Evolutionary conservation across 1,140 invertebrate species (phyloP), one percentile per base, ranked within the genome.

Genomic region (Diorhabda elongata): DNA sequence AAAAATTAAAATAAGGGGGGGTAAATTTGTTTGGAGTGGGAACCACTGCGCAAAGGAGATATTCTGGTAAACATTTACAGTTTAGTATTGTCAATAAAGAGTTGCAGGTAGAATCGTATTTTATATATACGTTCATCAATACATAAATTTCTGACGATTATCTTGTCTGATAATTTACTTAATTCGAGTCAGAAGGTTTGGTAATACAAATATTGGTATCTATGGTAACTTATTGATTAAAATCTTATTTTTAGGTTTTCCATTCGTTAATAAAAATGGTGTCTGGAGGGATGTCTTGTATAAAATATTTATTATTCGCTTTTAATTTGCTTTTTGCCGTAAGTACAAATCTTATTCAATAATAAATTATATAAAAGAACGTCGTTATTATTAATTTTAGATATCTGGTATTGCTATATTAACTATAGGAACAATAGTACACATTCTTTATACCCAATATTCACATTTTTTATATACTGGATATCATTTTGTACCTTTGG

Each of bases 311-410:
- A 57, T 82, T 93, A 8, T 93, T 93, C 81, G 84, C 87, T 66
- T 92, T 93, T 85, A 93, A 93, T 81, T 85, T 94, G 71, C 82
- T 93, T 69, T 93, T 94, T 83, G 91, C 91, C 78, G 91, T 94
- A 83, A 91, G 89, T 87, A 81, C 26, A 66, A 44, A 64, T 44
- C 11, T 2, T 11, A 44, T 64, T 56, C 44, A 3, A 9, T 62
- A 44, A 9, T 62, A 3, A 11, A 3, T 62, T 62, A 44, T 3
- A 62, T 26, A 26, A 26, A 26, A 26, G 26, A 5, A 64, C 6
- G 75, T 8, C 8, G 5, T 41, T 42, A 41, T 7, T 61, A 44
- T 77, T 73, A 64, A 72, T 84, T 86, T 70, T 82, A 93, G 91
- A 86, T 93, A 44, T 90, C 89, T 45, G 92, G 92, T 11, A 82